Conservation (phyloP, 2,888 invertebrate genomes). For the Eugnorisma glareosa region DNA sequence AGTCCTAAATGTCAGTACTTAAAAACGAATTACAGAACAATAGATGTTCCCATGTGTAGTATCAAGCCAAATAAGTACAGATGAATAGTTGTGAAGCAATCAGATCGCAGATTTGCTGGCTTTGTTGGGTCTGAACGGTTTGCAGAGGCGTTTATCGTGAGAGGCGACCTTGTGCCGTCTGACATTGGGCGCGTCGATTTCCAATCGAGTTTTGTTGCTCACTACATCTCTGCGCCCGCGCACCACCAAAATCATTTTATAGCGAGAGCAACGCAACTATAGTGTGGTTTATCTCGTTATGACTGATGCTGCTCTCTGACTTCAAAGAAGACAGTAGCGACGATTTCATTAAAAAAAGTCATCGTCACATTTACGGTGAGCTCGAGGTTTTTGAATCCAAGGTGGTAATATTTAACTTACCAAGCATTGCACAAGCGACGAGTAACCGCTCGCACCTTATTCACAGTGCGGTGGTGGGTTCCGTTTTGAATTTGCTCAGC, state of each 20-base stretch:
- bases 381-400: constrained; percentile 18
- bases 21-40: constrained; percentile 72
- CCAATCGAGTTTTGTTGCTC: constrained; percentile 78
- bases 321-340: constrained; percentile 37
- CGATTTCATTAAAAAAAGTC: constrained; percentile 31
- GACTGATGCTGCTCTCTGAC: constrained; percentile 24
- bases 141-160: constrained; percentile 82
- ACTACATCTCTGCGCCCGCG: constrained; percentile 76
- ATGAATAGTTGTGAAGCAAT: constrained; percentile 71
- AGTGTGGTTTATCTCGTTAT: constrained; percentile 39
- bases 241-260: constrained; percentile 59
- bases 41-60: constrained; percentile 69
- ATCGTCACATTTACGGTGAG: constrained; percentile 19
- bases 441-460: constrained; percentile 66
- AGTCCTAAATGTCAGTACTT: constrained; percentile 68
- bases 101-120: constrained; percentile 71
- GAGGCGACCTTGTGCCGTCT: constrained; percentile 85
- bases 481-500: constrained; percentile 80
- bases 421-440: constrained; percentile 63
- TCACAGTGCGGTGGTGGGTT: constrained; percentile 71
- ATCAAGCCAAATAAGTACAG: constrained; percentile 71
- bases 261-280: constrained; percentile 48
- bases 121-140: constrained; percentile 69
- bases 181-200: constrained; percentile 86
- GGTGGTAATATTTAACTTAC: constrained; percentile 27